Evolutionary conservation across 2,113 vertebrate species (phyloP), one percentile per base, ranked within the genome.

Genomic region (Mormyrus iriodes): DNA sequence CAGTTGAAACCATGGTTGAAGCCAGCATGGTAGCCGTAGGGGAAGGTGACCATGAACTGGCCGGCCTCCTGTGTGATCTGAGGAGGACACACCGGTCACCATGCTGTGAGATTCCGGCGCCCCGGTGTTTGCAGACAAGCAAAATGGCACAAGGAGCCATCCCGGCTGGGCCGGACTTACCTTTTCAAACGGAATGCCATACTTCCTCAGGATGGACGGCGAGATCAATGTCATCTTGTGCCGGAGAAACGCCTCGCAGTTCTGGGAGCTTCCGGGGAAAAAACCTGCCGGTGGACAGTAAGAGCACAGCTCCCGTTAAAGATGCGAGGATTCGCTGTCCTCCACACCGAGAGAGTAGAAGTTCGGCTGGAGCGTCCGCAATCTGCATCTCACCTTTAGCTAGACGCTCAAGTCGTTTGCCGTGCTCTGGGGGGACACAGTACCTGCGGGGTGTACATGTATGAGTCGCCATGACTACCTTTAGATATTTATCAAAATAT

Each of bases 1-100:
- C 98, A 99, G 94, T 99, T 99, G 94, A 99, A 99, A n/a, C 98
- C 98, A 0, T 99, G 98, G 93, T 99, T 99, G 92, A 99, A 99
- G n/a, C 98, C 98, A 35, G 98, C 97, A 0, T 99, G 98, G 91
- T 99, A 99, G 65, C 96, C 97, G 17, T 97, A 99, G 0, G 98
- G 98, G 88, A 99, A 99, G 0, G 98, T 98, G 93, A 99, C 96
- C 91, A 99, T 97, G 90, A 99, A 99, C 93, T 99, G 97, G 17
- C 98, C 97, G 0, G 97, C 98, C 91, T 99, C 98, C 91, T 99
- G 98, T 10, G 96, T 98, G 88, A 99, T 96, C 98, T 99, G 91
- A 69, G 46, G 21, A 83, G 19, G 31, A n/a, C 17, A 19, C 17
- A n/a, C 3, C 35, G 8, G 31, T 1, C 13, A 35, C 31, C 73